Conservation (phyloP, 2,797 vertebrate genomes). For the Huso huso region DNA sequence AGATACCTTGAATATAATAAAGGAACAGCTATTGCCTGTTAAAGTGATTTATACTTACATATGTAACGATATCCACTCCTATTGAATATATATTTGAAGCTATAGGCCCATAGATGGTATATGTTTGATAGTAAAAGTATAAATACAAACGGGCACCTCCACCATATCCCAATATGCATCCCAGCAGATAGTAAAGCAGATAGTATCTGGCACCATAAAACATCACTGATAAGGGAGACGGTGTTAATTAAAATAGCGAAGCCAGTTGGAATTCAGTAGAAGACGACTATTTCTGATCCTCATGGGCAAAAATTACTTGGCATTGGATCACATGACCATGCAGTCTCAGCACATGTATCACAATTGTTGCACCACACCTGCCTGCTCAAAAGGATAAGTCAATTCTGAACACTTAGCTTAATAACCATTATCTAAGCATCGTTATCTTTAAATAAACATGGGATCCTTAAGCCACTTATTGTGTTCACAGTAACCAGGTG, state of each 20-base stretch:
- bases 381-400: constrained; percentile 29
- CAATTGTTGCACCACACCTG: not conserved
- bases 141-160: too few relatives aligned
- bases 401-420: constrained; percentile 43
- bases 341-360: not conserved
- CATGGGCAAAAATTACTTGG: not conserved
- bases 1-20: not conserved
- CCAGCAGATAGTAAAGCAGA: not conserved
- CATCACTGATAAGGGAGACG: not conserved
- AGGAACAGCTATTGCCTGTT: too few relatives aligned
- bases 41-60: too few relatives aligned
- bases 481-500: constrained; percentile 70
- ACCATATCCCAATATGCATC: not conserved
- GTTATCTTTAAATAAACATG: constrained; percentile 20
- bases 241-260: not conserved
- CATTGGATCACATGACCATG: not conserved
- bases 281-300: not conserved
- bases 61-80: too few relatives aligned
- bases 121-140: too few relatives aligned
- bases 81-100: too few relatives aligned
- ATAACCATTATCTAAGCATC: constrained; percentile 43
- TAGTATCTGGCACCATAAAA: not conserved
- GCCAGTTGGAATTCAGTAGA: not conserved
- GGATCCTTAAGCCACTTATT: constrained; percentile 63
- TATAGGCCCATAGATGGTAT: too few relatives aligned